Conservation (phyloP, 1,140 invertebrate genomes). For the Helicoverpa armigera region DNA sequence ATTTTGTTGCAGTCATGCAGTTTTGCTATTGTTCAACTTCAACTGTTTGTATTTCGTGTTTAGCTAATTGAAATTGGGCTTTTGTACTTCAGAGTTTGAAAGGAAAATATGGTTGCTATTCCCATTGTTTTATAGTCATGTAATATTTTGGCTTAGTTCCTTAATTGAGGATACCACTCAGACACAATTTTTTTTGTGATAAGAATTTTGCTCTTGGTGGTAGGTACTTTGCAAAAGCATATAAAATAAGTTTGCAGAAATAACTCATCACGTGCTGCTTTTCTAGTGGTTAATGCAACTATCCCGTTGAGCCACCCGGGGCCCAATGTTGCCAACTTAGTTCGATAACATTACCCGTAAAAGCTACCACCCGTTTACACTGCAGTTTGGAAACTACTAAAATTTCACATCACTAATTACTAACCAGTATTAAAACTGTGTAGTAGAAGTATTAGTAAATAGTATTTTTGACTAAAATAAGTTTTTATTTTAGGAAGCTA, state of each 20-base stretch:
- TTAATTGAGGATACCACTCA: neutral
- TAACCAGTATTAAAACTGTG: neutral
- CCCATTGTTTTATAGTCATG: no score
- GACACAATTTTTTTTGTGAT: no score
- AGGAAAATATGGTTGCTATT: no score
- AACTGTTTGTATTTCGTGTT: neutral
- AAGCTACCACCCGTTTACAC: neutral
- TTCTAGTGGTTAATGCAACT: neutral
- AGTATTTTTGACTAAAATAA: neutral
- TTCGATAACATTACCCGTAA: neutral
- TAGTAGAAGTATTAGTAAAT: neutral
- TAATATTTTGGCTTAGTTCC: neutral
- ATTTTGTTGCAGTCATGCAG: neutral
- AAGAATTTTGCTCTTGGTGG: no score
- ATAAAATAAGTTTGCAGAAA: no score
- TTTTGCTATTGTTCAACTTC: neutral
- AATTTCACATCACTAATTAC: neutral
- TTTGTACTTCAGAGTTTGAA: no score
- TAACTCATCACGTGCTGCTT: neutral
- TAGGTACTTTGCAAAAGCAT: no score
- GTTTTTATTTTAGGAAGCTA: neutral
- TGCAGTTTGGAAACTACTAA: neutral
- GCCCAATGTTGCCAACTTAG: neutral
- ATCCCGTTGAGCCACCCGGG: neutral
- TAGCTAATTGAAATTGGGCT: no score